Conservation (phyloP, 1,140 invertebrate species). For the Drosophila suzukii region DNA sequence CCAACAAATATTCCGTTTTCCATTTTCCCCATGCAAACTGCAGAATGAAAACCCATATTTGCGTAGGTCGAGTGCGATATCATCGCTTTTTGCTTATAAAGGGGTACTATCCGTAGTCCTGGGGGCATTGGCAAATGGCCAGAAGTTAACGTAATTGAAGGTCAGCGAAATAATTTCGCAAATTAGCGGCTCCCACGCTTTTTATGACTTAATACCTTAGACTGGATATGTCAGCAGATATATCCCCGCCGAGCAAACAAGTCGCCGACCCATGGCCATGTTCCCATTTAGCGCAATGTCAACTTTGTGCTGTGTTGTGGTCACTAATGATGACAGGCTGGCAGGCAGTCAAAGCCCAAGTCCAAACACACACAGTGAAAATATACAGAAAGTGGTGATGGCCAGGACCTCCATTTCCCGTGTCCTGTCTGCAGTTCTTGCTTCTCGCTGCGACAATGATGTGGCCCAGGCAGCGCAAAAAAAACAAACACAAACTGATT, state of each 20-base stretch:
- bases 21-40: slow-evolving; percentile 32
- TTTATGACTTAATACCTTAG: slow-evolving; percentile 73
- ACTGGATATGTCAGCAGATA: slow-evolving; percentile 37
- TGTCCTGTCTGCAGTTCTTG: slow-evolving; percentile 13
- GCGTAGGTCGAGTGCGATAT: slow-evolving; percentile 17
- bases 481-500: slow-evolving; percentile 77
- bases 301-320: slow-evolving; percentile 80
- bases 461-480: slow-evolving; percentile 32
- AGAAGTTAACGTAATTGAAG: slow-evolving; percentile 10
- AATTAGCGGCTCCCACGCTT: slow-evolving; percentile 63
- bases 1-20: slow-evolving; percentile 28
- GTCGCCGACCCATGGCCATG: slow-evolving; percentile 21
- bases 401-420: neutral
- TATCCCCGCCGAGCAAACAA: slow-evolving; percentile 13
- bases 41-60: slow-evolving; percentile 51
- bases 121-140: neutral
- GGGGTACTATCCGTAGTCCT: too few species aligned
- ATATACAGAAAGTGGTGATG: slow-evolving; percentile 14
- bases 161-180: slow-evolving; percentile 48
- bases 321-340: slow-evolving; percentile 78
- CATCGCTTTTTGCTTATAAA: slow-evolving; percentile 11
- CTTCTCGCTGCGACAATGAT: slow-evolving; percentile 40
- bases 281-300: slow-evolving; percentile 76
- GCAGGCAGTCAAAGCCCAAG: slow-evolving; percentile 63
- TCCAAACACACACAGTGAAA: slow-evolving; percentile 45